Evolutionary conservation across 2,797 vertebrate species (phyloP), one percentile per base, ranked within the genome.

Genomic region (Vireo griseus): DNA sequence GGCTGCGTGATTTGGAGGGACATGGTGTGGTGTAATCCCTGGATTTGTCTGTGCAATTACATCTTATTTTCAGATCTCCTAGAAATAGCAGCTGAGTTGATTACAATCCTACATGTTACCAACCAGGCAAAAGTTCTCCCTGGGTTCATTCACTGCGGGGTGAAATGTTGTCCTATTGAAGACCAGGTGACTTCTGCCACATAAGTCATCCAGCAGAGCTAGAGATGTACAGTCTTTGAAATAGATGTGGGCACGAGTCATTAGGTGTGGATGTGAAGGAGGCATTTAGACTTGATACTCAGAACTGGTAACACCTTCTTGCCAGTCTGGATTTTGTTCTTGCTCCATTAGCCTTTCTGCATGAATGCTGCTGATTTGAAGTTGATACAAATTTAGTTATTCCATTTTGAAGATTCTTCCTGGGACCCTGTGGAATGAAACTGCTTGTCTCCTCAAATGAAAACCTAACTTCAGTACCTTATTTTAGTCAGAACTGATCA

Each of bases 41-140:
- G 72, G 58, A 78, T 69, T 69, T 73, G 59, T 67, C 85, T 86
- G 52, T 90, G 62, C 66, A 76, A 40, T 94, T 91, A 7, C 57
- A 65, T 90, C 45, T 91, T 88, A 69, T 90, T 90, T 94, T 90
- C 79, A 91, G 47, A 67, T 84, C 55, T 94, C 86, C 72, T 83
- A 72, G 82, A 75, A 83, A 67, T 59, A 92, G 58, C 87, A 86
- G 67, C 67, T 62, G 66, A 71, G 62, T 44, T 81, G 73, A 59
- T 84, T 84, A 84, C 19, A 79, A 79, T 63, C 77, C 86, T 67
- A 37, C 48, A 29, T 1, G 1, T 63, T 82, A 65, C 57, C 55
- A 48, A 6, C 10, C 44, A 80, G 68, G 51, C 47, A 83, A 66
- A 87, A 93, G 47, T 73, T 73, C n/a, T 78, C 67, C 59, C 82